A percentile compares a stretch with the other conserved stretches of the same genome.
These are phyloP conservation scores for Troglohyphantes excavatus DNA, from an alignment of 2,888 invertebrate genomes.

Conservation along the genomic window DNA sequence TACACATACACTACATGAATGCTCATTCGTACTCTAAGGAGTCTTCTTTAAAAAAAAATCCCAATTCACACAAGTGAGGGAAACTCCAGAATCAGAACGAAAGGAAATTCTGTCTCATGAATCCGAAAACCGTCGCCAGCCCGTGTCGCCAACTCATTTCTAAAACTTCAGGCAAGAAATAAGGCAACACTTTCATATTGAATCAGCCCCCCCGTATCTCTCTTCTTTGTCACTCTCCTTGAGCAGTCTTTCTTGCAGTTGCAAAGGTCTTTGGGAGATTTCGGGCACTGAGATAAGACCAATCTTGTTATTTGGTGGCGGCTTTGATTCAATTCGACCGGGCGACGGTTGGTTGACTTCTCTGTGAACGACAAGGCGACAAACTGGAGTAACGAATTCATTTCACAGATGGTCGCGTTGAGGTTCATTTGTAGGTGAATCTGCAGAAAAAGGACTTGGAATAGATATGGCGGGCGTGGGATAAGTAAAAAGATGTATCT, in stretches of 20 bases:
- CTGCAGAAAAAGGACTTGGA: background rate
- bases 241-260: background rate
- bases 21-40: background rate
- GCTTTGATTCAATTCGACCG: slow-evolving; percentile 25
- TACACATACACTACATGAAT: too few species aligned
- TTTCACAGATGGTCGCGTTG: background rate
- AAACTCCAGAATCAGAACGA: background rate
- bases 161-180: slow-evolving; percentile 21
- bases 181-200: slow-evolving; percentile 32
- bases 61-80: background rate
- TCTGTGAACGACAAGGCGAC: too few species aligned
- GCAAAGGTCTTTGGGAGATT: background rate
- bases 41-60: too few species aligned
- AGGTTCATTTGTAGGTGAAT: background rate
- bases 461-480: background rate
- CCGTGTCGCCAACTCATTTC: slow-evolving; percentile 42
- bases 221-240: background rate
- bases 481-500: background rate
- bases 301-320: slow-evolving; percentile 27
- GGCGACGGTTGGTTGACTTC: background rate
- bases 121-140: background rate
- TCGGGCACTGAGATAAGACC: background rate
- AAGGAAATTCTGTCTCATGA: background rate
- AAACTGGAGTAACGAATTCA: too few species aligned
- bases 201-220: slow-evolving; percentile 3